phyloP scores from a whole-genome alignment of 2,888 invertebrate species.

The Amblyjoppa proteus region DNA sequence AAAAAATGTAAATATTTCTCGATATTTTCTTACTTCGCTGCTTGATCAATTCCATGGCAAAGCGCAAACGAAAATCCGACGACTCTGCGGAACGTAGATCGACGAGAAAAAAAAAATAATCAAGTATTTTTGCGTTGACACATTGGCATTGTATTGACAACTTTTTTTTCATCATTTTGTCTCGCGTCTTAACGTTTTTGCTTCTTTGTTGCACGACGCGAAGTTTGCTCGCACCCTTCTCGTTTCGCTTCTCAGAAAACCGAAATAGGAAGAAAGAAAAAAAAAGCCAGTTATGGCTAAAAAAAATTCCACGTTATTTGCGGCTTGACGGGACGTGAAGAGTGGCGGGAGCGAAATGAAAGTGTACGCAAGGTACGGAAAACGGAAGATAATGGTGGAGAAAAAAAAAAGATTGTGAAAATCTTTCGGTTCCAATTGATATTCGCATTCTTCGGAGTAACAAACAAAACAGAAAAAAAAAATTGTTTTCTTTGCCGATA shows the following conservation, averaged over 20 bases:
- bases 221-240: background rate
- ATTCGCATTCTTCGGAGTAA: constrained; percentile 11
- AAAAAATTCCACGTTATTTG: constrained; percentile 4
- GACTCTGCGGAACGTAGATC: constrained; percentile 5
- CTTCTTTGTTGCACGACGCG: constrained; percentile 11
- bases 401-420: background rate
- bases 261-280: background rate
- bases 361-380: constrained; percentile 23
- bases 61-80: constrained; percentile 25
- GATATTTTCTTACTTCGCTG: constrained; percentile 38
- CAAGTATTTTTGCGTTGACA: background rate
- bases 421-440: constrained; percentile 19
- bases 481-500: constrained; percentile 12
- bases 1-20: constrained; percentile 39
- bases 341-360: constrained; percentile 5
- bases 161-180: constrained; percentile 25
- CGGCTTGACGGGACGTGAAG: background rate
- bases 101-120: constrained; percentile 16
- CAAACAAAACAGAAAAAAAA: constrained; percentile 2
- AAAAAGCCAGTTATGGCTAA: background rate
- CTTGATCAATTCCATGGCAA: constrained; percentile 24
- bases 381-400: background rate
- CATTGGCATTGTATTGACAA: background rate
- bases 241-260: constrained; percentile 1
- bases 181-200: constrained; percentile 7